Evolutionary conservation across 2,797 vertebrate genomes (phyloP).

Genomic region (Mormyrops boulengeri): DNA sequence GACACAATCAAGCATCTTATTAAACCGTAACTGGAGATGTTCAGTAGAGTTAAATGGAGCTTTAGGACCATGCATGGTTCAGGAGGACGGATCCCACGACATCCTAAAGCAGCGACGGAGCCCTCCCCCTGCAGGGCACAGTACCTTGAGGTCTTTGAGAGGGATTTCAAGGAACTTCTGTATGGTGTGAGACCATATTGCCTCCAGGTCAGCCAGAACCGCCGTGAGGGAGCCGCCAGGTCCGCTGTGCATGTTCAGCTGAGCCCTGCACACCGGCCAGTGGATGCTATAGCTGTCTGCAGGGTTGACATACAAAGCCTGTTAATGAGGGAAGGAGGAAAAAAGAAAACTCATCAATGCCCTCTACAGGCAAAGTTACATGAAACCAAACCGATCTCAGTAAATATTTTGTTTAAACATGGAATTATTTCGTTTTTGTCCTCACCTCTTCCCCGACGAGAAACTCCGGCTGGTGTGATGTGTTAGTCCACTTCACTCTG

Average conservation of each 20-base stretch:
- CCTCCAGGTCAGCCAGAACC: slow-evolving; percentile 82
- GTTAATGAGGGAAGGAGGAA: neutral
- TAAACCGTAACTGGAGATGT: neutral
- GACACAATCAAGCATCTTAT: neutral
- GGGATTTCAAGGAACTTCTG: slow-evolving; percentile 92
- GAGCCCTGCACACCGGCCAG: slow-evolving; percentile 85
- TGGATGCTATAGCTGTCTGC: slow-evolving; percentile 83
- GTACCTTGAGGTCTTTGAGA: slow-evolving; percentile 93
- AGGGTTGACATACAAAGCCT: slow-evolving; percentile 88
- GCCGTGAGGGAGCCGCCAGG: slow-evolving; percentile 83
- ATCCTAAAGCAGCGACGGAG: neutral
- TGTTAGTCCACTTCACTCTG: slow-evolving; percentile 88
- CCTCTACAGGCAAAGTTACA: neutral
- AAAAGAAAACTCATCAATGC: neutral
- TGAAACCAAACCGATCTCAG: neutral
- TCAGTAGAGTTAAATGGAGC: neutral
- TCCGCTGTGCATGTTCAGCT: slow-evolving; percentile 79
- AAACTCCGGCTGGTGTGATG: slow-evolving; percentile 78
- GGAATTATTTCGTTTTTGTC: neutral
- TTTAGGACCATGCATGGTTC: neutral
- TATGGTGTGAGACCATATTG: slow-evolving; percentile 86
- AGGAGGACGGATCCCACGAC: neutral
- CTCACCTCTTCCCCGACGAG: slow-evolving; percentile 91
- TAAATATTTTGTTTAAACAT: neutral
- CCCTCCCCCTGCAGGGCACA: neutral